Evolutionary conservation across 2,113 vertebrate species (phyloP).

Genomic region (Chelonoidis abingdonii): DNA sequence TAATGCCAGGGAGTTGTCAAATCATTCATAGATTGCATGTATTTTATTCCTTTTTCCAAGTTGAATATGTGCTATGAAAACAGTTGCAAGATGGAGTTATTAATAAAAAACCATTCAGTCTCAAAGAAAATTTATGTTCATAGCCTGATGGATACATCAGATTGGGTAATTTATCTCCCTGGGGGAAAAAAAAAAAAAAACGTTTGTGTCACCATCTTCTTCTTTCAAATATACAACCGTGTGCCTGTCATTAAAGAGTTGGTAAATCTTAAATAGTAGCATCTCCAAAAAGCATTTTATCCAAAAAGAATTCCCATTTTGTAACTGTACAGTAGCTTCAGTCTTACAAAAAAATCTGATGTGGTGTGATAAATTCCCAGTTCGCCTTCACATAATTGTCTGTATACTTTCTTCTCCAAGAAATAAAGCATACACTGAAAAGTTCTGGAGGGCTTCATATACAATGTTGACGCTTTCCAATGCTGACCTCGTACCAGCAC

Average conservation of each 20-base stretch:
- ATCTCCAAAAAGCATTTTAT: constrained; percentile 8
- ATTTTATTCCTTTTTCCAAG: constrained; percentile 39
- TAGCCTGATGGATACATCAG: constrained; percentile 20
- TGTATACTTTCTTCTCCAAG: not conserved
- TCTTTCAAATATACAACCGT: constrained; percentile 38
- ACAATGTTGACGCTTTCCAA: not conserved
- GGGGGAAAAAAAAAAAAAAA: constrained; percentile 19
- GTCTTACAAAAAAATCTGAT: not conserved
- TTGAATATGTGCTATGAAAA: constrained; percentile 42
- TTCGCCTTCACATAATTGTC: not conserved
- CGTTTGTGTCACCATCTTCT: not conserved
- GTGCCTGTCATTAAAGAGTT: constrained; percentile 21
- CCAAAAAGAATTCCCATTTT: constrained; percentile 6
- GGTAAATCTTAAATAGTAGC: constrained; percentile 3
- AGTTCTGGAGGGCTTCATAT: not conserved
- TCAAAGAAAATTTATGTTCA: constrained; percentile 55
- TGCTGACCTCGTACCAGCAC: not conserved
- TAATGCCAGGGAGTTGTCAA: constrained; percentile 54
- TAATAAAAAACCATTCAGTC: constrained; percentile 32
- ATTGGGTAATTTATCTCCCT: constrained; percentile 19
- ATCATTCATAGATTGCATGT: constrained; percentile 41
- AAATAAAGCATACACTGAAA: not conserved
- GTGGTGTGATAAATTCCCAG: not conserved
- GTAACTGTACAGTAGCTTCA: not conserved
- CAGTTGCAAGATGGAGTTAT: constrained; percentile 37